Evolutionary conservation across 2,888 invertebrate genomes (phyloP).

Genomic region (Tetragonisca angustula): DNA sequence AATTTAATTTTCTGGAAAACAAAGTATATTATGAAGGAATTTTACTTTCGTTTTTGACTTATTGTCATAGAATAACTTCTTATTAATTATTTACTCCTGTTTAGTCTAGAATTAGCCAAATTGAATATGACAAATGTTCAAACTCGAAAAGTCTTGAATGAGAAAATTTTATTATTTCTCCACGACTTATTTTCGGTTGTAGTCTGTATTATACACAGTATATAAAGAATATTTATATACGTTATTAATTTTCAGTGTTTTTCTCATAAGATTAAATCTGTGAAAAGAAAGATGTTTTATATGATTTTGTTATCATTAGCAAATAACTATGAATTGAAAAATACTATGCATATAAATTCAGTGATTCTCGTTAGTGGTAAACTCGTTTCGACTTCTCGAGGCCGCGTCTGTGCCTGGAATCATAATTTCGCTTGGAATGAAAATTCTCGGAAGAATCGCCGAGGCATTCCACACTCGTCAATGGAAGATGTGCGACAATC

Average conservation of each 20-base stretch:
- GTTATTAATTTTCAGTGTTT: not conserved
- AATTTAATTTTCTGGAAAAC: no score
- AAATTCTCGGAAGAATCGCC: slow-evolving; percentile 65
- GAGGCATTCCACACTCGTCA: slow-evolving; percentile 60
- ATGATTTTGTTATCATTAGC: not conserved
- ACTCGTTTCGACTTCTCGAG: slow-evolving; percentile 67
- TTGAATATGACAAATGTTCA: no score
- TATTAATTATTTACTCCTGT: no score
- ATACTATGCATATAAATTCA: slow-evolving; percentile 17
- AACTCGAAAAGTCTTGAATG: no score
- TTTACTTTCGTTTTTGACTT: no score
- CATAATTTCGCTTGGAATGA: slow-evolving; percentile 61
- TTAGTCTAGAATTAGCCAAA: no score
- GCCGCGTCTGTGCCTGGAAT: slow-evolving; percentile 67
- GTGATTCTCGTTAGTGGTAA: slow-evolving; percentile 31
- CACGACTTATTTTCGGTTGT: no score
- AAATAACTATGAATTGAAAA: not conserved
- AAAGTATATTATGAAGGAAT: no score
- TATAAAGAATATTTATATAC: not conserved
- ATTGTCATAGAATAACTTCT: no score
- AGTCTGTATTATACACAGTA: no score
- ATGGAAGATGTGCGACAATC: slow-evolving; percentile 62
- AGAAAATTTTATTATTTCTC: no score
- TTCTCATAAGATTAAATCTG: not conserved
- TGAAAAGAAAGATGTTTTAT: not conserved